These are phyloP conservation scores for Turdus rufiventris DNA, from an alignment of 2,113 vertebrate species.

Conservation along the genomic window DNA sequence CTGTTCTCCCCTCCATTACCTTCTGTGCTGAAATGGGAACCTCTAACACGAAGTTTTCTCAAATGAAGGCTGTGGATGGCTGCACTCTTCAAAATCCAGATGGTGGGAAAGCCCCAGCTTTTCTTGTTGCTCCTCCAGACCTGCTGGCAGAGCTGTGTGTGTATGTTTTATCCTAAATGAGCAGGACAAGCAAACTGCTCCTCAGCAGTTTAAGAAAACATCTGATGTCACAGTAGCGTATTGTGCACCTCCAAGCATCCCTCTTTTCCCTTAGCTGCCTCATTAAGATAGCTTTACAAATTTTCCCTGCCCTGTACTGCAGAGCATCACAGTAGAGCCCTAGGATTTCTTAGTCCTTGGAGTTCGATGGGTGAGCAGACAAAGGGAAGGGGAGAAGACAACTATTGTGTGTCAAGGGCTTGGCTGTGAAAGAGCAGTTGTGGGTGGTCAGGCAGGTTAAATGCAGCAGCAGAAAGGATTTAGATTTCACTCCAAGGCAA, in stretches of 20 bases:
- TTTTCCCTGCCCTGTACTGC: not conserved
- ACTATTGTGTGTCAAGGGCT: not conserved
- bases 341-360: not conserved
- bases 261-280: not conserved
- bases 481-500: not conserved
- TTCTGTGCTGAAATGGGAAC: not conserved
- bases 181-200: not conserved
- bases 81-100: not conserved
- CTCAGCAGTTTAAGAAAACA: not conserved
- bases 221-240: not conserved
- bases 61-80: rapidly evolving
- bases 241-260: not conserved
- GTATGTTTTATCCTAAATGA: not conserved
- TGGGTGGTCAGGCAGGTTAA: not conserved
- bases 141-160: not conserved
- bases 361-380: not conserved
- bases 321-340: not conserved
- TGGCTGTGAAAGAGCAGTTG: not conserved
- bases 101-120: not conserved
- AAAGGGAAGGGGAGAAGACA: not conserved
- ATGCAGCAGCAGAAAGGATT: not conserved
- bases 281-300: not conserved
- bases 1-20: not conserved
- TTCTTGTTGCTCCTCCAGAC: not conserved
- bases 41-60: not conserved